Evolutionary conservation across 1,140 invertebrate genomes (phyloP), one percentile per base, ranked within the genome.

Genomic region (Drosophila ambigua): DNA sequence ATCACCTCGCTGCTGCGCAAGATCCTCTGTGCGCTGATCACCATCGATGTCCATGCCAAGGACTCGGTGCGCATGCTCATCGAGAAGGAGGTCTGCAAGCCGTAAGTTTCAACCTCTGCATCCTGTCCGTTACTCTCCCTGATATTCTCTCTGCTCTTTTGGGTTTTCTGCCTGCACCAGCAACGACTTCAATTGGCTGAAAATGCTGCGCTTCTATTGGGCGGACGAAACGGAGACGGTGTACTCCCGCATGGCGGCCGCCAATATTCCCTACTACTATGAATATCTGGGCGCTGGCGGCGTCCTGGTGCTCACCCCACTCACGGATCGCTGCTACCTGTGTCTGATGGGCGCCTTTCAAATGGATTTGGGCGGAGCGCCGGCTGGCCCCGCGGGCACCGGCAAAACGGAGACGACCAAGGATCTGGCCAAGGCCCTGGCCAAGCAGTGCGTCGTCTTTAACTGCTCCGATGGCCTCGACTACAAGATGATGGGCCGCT

Each of bases 341-440:
- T 97, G 96, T 77, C 92, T 98, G 5, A 97, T 98, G 96, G 97
- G 97, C 15, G 97, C 97, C 2, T 93, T 97, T 9, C 96, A 97
- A 90, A 92, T 97, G 68, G 96, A 98, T 92, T 91, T 98, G 66
- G 96, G 96, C 26, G 97, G 97, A 31, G 97, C 96, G 44, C 95
- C 97, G 16, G 95, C 97, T 65, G 97, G 98, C 2, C 97, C 97
- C 2, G 91, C 90, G 6, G 98, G 98, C 15, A 98, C 97, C 0
- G 98, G 98, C 1, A 99, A 99, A 93, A 98, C 98, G 1, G 98
- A 98, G 93, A 98, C 97, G 0, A 97, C 96, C 0, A 98, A 98
- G 93, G 97, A 98, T 93, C 93, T 98, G 63, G 96, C 97, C 3
- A 98, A 98, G 92, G 94, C 96, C 0, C 88, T 97, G 45, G 97